These are phyloP conservation scores for Botia kubotai DNA, from an alignment of 2,797 vertebrate genomes.

Conservation along the genomic window DNA sequence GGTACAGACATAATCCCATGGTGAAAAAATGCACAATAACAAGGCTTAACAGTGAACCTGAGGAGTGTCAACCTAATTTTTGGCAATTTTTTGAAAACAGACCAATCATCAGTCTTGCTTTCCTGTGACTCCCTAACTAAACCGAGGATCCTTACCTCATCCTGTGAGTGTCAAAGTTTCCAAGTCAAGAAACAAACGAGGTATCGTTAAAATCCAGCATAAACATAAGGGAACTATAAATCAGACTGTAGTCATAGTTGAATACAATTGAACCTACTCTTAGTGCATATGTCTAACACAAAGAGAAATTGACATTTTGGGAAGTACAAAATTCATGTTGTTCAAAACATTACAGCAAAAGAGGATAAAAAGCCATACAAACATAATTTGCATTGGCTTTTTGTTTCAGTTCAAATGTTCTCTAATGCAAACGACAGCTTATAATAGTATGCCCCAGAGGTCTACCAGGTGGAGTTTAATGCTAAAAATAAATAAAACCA, in stretches of 20 bases:
- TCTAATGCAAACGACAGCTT: background rate
- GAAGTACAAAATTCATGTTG: background rate
- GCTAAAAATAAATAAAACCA: background rate
- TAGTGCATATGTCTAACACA: background rate
- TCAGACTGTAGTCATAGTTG: background rate
- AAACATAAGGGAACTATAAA: conserved; percentile 11
- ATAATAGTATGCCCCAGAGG: too few species aligned
- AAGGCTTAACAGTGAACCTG: conserved; percentile 5
- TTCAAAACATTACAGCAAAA: background rate
- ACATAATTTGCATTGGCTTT: background rate
- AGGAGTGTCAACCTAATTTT: background rate
- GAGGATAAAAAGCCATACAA: background rate
- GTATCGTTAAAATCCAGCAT: background rate
- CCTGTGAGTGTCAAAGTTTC: conserved; percentile 43
- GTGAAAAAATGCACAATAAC: background rate
- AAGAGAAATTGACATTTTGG: background rate
- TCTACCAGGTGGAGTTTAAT: background rate
- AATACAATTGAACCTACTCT: background rate
- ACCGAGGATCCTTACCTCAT: conserved; percentile 27
- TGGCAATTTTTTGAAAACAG: conserved; percentile 25
- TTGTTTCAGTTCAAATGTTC: background rate
- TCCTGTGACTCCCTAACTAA: conserved; percentile 28
- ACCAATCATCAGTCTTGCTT: conserved; percentile 41
- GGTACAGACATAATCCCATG: background rate
- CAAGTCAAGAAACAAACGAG: conserved; percentile 20